Evolutionary conservation across 1,140 invertebrate species (phyloP).

Genomic region (Copidosoma floridanum): DNA sequence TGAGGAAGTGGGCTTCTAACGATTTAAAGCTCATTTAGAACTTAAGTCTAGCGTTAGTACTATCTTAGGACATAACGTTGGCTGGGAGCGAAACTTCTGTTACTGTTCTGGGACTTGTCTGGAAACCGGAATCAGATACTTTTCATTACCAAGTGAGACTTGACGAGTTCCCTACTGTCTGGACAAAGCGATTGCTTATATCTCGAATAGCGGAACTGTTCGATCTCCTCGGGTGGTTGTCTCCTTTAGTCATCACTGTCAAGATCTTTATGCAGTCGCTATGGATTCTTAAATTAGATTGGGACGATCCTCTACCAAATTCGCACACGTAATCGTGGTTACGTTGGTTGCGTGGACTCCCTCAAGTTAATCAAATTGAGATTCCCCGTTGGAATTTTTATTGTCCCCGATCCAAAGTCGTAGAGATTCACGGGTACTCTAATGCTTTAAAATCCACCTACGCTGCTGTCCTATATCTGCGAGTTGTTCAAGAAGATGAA

Average conservation of each 20-base stretch:
- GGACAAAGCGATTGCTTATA: conserved; percentile 6
- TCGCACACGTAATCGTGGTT: no score
- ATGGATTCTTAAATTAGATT: conserved; percentile 33
- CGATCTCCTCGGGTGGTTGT: conserved; percentile 14
- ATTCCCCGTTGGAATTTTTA: no score
- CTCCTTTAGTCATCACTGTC: conserved; percentile 26
- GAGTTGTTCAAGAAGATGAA: no score
- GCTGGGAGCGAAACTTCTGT: not conserved
- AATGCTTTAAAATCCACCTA: not conserved
- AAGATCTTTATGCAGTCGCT: conserved; percentile 43
- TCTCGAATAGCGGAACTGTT: conserved; percentile 3
- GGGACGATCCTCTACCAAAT: no score
- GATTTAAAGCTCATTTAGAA: not conserved
- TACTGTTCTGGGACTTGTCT: not conserved
- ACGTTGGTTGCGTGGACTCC: no score
- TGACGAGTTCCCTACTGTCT: not conserved
- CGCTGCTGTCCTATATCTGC: not conserved
- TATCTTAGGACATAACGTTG: not conserved
- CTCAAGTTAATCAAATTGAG: no score
- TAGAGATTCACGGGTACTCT: not conserved
- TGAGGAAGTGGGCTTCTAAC: not conserved
- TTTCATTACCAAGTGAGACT: not conserved
- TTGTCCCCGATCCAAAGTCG: no score
- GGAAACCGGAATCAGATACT: not conserved
- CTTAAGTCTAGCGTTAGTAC: not conserved